These are phyloP conservation scores for Lochmaea crataegi DNA, from an alignment of 2,888 invertebrate species.

Conservation along the genomic window DNA sequence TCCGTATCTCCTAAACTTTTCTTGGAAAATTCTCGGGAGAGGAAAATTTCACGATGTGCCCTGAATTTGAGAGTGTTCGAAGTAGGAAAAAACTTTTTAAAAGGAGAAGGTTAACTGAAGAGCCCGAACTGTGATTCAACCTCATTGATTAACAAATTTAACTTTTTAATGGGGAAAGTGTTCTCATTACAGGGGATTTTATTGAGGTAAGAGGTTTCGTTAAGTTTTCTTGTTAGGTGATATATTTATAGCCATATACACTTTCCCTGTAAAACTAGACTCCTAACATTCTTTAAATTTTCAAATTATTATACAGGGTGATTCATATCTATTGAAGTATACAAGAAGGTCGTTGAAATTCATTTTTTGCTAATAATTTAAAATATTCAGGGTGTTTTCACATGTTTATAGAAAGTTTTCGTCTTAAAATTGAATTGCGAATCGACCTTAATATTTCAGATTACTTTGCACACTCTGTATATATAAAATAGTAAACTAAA, in stretches of 20 bases:
- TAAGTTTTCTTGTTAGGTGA: constrained; percentile 1
- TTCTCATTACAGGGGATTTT: constrained; percentile 21
- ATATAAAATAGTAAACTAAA: background rate
- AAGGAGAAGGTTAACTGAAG: constrained; percentile 20
- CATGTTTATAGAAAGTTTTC: no score
- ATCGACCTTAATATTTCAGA: no score
- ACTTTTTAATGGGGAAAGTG: constrained; percentile 33
- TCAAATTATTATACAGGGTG: no score
- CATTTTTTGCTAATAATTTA: no score
- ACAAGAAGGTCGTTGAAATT: no score
- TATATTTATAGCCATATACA: no score
- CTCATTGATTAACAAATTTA: constrained; percentile 33
- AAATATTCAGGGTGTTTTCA: no score
- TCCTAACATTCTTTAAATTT: no score
- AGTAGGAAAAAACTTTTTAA: constrained; percentile 15
- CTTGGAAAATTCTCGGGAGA: background rate
- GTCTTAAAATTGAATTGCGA: no score
- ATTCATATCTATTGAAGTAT: no score
- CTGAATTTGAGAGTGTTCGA: constrained; percentile 13
- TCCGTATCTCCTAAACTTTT: constrained; percentile 5
- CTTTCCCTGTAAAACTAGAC: no score
- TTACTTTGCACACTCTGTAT: no score
- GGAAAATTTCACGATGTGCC: constrained; percentile 14
- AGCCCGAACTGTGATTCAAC: constrained; percentile 24
- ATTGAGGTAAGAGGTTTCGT: constrained; percentile 18